Conservation (phyloP, 2,888 invertebrate genomes). For the Pristionchus mayeri region DNA sequence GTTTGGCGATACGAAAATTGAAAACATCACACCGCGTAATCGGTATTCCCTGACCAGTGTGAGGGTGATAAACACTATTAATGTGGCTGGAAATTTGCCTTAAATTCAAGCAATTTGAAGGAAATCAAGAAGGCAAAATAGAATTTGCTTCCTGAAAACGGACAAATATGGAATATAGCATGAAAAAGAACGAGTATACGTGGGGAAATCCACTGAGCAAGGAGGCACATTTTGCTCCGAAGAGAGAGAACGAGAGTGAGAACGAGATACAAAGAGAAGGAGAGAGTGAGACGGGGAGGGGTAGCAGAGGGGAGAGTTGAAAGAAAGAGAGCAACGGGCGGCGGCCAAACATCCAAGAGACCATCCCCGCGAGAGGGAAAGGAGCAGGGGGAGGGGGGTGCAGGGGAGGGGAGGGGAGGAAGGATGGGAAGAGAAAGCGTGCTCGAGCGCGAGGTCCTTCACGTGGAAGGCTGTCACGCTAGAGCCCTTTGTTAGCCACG, state of each 20-base stretch:
- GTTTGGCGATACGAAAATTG: no score
- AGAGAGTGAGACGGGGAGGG: neutral
- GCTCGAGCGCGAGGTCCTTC: neutral
- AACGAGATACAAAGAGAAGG: neutral
- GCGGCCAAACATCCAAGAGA: constrained; percentile 44
- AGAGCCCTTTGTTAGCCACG: neutral
- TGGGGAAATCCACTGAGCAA: neutral
- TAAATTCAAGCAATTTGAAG: no score
- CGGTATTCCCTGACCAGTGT: no score
- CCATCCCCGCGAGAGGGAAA: no score
- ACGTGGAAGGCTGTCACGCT: constrained; percentile 6
- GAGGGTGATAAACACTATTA: no score
- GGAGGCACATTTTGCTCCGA: neutral
- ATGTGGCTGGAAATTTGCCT: no score
- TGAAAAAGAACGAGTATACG: no score
- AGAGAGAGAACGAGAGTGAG: neutral
- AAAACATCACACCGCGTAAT: no score
- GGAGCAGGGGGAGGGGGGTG: neutral
- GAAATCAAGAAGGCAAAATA: no score
- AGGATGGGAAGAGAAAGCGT: neutral
- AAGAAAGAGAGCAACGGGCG: neutral
- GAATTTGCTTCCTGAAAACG: no score
- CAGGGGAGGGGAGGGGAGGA: neutral
- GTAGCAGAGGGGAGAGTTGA: neutral
- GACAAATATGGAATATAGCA: no score